These are phyloP conservation scores for Kuschelorhynchus macadamiae DNA, from an alignment of 2,888 invertebrate species.

Conservation along the genomic window DNA sequence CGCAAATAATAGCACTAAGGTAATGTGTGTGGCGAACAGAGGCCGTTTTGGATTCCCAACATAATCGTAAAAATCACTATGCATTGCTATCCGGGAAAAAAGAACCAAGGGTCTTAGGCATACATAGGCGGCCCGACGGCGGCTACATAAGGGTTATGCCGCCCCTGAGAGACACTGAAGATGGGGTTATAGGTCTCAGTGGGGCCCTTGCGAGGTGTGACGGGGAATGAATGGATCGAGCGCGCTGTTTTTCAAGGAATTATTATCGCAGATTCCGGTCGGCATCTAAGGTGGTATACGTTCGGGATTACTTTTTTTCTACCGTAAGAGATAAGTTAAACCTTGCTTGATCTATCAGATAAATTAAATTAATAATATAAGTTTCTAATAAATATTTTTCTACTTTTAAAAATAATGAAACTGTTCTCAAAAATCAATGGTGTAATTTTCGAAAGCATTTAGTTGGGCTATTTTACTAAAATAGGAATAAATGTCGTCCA, in stretches of 20 bases:
- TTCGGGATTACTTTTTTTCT: conserved; percentile 65
- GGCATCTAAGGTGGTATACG: conserved; percentile 70
- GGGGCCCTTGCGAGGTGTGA: conserved; percentile 68
- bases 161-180: conserved; percentile 68
- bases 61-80: conserved; percentile 71
- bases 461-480: too few species aligned
- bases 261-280: conserved; percentile 63
- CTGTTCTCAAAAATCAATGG: too few species aligned
- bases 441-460: too few species aligned
- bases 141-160: conserved; percentile 68
- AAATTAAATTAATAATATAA: too few species aligned
- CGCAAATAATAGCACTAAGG: conserved; percentile 60
- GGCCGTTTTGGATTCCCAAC: conserved; percentile 62
- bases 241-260: conserved; percentile 63
- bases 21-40: conserved; percentile 48
- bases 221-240: conserved; percentile 65
- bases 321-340: too few species aligned
- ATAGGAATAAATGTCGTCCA: too few species aligned
- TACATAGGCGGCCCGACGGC: conserved; percentile 38
- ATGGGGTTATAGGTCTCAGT: conserved; percentile 75
- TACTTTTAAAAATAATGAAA: too few species aligned
- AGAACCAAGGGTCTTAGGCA: conserved; percentile 34
- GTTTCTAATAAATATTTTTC: too few species aligned
- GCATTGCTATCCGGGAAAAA: conserved; percentile 64
- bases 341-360: too few species aligned